Evolutionary conservation across 2,797 vertebrate genomes (phyloP).

Genomic region (Sandelia bainsii): DNA sequence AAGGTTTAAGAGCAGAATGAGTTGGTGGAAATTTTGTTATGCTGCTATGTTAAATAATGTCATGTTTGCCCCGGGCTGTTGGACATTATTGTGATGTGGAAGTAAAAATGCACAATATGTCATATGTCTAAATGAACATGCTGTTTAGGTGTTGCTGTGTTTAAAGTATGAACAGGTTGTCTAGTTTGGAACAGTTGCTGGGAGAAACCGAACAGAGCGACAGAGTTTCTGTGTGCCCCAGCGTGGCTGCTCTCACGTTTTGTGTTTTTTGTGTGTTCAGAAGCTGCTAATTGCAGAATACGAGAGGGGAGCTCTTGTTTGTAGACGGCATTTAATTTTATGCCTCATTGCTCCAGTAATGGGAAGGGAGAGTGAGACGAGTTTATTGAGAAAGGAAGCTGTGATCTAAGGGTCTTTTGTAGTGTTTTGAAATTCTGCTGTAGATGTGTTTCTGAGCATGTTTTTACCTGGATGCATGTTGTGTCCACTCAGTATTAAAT

Average conservation of each 20-base stretch:
- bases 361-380: conserved; percentile 1
- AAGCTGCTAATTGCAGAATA: conserved; percentile 56
- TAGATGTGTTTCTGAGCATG: background rate
- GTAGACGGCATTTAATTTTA: conserved; percentile 55
- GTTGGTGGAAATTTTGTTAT: background rate
- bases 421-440: background rate
- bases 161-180: background rate
- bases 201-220: conserved; percentile 13
- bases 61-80: background rate
- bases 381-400: conserved; percentile 21
- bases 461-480: background rate
- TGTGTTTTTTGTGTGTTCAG: conserved; percentile 1
- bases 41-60: too few relatives aligned
- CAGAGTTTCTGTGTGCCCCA: conserved; percentile 11
- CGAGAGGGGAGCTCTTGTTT: conserved; percentile 44
- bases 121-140: conserved; percentile 13
- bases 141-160: background rate
- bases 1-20: conserved; percentile 4
- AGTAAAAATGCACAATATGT: too few relatives aligned
- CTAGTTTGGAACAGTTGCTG: conserved; percentile 23
- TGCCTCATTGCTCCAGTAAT: conserved; percentile 51
- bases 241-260: background rate
- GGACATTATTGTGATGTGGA: background rate
- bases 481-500: background rate
- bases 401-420: background rate